Evolutionary conservation across 1,140 invertebrate genomes (phyloP).

Genomic region (Samia ricini): DNA sequence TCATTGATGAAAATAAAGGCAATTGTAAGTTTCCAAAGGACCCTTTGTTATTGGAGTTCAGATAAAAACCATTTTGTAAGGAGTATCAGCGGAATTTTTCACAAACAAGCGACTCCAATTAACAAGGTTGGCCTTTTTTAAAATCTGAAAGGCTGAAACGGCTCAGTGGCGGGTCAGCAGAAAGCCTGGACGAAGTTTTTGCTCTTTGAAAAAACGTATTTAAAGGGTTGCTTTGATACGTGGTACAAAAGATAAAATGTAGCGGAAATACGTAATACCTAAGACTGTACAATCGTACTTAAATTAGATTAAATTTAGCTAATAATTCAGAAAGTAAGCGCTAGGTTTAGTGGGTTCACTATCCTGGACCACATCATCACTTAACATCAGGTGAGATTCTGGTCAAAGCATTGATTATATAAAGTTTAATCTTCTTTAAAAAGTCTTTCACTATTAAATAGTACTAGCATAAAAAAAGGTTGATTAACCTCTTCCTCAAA

Average conservation of each 20-base stretch:
- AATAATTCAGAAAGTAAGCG: no score
- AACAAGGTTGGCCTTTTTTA: constrained; percentile 36
- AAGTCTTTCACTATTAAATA: no score
- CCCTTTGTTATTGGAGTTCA: not conserved
- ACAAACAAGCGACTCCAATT: constrained; percentile 47
- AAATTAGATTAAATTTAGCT: no score
- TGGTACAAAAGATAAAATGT: constrained; percentile 12
- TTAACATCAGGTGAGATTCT: no score
- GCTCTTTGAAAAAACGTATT: constrained; percentile 45
- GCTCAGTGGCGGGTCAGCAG: constrained; percentile 29
- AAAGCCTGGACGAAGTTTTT: constrained; percentile 37
- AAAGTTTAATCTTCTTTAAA: no score
- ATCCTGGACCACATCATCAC: no score
- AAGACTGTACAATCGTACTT: no score
- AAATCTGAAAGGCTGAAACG: constrained; percentile 33
- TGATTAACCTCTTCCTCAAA: no score
- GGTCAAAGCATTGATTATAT: no score
- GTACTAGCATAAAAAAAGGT: no score
- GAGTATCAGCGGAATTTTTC: constrained; percentile 37
- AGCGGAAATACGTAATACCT: constrained; percentile 1
- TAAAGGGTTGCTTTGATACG: constrained; percentile 35
- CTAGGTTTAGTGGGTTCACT: no score
- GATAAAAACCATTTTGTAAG: constrained; percentile 15
- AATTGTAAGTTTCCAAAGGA: not conserved
- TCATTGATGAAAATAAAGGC: not conserved